Evolutionary conservation across 2,888 invertebrate genomes (phyloP).

Genomic region (Ormia ochracea): DNA sequence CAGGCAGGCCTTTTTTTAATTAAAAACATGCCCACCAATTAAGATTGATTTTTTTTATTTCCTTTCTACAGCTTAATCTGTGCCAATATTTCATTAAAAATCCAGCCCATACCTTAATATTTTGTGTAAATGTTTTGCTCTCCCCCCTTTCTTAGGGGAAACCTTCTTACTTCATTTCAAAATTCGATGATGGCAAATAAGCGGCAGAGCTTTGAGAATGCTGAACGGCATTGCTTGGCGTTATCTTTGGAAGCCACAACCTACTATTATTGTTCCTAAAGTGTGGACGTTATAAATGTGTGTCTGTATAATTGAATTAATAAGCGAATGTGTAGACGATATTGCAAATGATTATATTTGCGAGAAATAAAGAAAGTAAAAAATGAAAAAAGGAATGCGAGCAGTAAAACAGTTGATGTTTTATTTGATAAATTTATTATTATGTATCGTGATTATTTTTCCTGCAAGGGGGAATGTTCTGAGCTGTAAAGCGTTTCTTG

Average conservation of each 20-base stretch:
- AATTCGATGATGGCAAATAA: neutral
- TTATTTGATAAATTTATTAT: neutral
- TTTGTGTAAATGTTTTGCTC: conserved; percentile 41
- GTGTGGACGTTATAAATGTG: conserved; percentile 1
- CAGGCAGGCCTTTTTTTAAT: conserved; percentile 63
- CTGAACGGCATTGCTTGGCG: neutral
- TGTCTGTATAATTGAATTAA: neutral
- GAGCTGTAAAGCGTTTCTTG: neutral
- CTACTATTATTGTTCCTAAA: conserved; percentile 1
- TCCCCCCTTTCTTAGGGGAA: conserved; percentile 9
- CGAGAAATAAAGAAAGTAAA: conserved; percentile 4
- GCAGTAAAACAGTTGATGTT: neutral
- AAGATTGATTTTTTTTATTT: conserved; percentile 53
- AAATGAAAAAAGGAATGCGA: neutral
- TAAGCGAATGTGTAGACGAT: neutral
- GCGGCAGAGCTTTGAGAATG: neutral
- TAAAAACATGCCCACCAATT: conserved; percentile 66
- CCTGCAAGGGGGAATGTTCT: neutral
- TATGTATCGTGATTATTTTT: neutral
- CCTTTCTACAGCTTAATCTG: conserved; percentile 44
- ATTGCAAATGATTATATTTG: too few species aligned
- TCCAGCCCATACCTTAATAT: conserved; percentile 10
- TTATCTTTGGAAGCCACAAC: conserved; percentile 50
- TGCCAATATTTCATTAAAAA: conserved; percentile 26
- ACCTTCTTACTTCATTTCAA: neutral